Evolutionary conservation across 2,888 invertebrate species (phyloP).

Genomic region (Sceliomorpha sp.): DNA sequence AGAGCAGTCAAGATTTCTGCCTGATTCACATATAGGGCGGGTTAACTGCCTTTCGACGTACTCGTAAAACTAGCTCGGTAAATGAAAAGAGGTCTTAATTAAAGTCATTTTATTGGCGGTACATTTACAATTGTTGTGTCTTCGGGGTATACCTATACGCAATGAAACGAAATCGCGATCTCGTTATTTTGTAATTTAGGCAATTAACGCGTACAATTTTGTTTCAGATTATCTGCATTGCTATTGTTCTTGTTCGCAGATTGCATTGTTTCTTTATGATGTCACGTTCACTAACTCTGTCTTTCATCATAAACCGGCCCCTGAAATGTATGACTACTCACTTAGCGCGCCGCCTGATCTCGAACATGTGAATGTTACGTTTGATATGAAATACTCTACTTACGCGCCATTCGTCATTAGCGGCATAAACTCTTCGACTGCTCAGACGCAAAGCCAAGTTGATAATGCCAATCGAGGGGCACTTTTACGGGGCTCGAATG

Average conservation of each 20-base stretch:
- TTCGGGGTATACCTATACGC: too few relatives aligned
- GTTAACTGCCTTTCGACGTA: slow-evolving; percentile 72
- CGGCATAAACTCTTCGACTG: too few relatives aligned
- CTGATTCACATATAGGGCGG: slow-evolving; percentile 76
- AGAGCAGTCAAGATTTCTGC: slow-evolving; percentile 68
- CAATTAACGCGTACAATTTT: neutral
- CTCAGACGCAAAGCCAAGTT: too few relatives aligned
- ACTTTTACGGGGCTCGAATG: too few relatives aligned
- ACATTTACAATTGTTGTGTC: slow-evolving; percentile 1
- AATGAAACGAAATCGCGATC: too few relatives aligned
- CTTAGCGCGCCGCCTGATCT: slow-evolving; percentile 72
- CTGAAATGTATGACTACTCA: slow-evolving; percentile 76
- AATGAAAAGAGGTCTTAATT: slow-evolving; percentile 36
- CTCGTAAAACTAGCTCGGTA: slow-evolving; percentile 57
- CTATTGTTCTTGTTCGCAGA: slow-evolving; percentile 56
- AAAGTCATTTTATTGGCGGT: slow-evolving; percentile 28
- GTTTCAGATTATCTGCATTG: neutral
- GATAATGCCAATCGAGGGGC: too few relatives aligned
- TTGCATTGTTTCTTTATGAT: slow-evolving; percentile 76
- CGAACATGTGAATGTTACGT: slow-evolving; percentile 60
- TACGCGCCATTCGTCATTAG: too few relatives aligned
- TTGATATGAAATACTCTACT: too few relatives aligned
- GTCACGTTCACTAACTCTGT: slow-evolving; percentile 74
- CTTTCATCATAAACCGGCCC: slow-evolving; percentile 69
- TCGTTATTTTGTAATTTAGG: too few relatives aligned